A percentile compares a stretch with the other conserved stretches of the same genome.
phyloP scores from a whole-genome alignment of 2,888 invertebrate species.

The Latheticus oryzae region DNA sequence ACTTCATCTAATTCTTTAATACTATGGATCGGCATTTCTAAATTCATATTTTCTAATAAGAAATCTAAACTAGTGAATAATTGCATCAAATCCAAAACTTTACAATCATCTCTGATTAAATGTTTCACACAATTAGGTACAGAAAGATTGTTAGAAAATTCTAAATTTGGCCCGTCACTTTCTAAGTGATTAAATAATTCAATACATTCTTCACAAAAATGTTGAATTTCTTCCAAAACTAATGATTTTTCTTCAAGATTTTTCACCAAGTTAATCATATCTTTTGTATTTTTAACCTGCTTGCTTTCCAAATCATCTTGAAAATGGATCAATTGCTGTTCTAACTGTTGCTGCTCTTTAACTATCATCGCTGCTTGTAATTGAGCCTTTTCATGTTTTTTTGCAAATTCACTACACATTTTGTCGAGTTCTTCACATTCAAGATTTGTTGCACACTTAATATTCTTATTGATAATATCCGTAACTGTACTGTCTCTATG shows the following conservation, averaged over 20 bases:
- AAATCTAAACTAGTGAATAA: slow-evolving; percentile 15
- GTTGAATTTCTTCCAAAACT: not conserved
- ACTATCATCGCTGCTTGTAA: slow-evolving; percentile 1
- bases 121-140: not conserved
- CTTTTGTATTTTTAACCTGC: too few species aligned
- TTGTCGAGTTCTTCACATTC: not conserved
- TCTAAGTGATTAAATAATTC: not conserved
- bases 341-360: not conserved
- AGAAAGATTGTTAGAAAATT: slow-evolving; percentile 16
- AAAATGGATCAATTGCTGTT: not conserved
- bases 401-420: too few species aligned
- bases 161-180: not conserved
- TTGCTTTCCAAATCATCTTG: too few species aligned
- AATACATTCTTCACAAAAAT: not conserved
- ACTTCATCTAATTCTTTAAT: too few species aligned
- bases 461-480: not conserved
- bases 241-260: not conserved
- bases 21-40: slow-evolving; percentile 16
- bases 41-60: not conserved
- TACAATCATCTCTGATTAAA: slow-evolving; percentile 6
- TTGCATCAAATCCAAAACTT: slow-evolving; percentile 12
- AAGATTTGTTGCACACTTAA: not conserved
- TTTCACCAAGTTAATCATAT: too few species aligned
- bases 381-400: too few species aligned
- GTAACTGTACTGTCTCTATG: slow-evolving; percentile 5